Conservation (phyloP, 1,140 invertebrate genomes). For the Pararge aegeria region DNA sequence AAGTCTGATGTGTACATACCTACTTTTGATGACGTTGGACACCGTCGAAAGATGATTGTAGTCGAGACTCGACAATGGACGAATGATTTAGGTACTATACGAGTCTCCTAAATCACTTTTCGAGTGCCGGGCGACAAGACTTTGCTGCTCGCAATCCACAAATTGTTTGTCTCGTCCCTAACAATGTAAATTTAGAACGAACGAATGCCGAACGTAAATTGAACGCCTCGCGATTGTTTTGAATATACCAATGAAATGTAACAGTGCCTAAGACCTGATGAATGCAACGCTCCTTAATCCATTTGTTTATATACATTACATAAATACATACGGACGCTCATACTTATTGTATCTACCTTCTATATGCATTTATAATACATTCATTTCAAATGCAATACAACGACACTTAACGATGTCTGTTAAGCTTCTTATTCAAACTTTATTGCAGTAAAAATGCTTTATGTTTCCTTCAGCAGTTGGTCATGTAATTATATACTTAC, state of each 20-base stretch:
- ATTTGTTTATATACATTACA: background rate
- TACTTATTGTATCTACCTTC: background rate
- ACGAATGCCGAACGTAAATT: constrained; percentile 72
- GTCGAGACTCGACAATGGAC: constrained; percentile 15
- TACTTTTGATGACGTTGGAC: background rate
- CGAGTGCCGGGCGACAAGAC: constrained; percentile 54
- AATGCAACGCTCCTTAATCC: constrained; percentile 27
- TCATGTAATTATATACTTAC: no score
- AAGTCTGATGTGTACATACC: background rate
- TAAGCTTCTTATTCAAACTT: background rate
- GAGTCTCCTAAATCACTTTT: constrained; percentile 27
- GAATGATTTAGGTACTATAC: constrained; percentile 14
- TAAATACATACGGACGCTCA: background rate
- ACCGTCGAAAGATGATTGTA: constrained; percentile 18
- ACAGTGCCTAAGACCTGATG: constrained; percentile 22
- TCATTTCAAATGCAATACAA: no score
- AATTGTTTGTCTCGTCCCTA: constrained; percentile 73
- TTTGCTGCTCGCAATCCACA: constrained; percentile 63
- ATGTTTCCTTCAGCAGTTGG: no score
- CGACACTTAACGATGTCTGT: background rate
- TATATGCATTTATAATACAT: background rate
- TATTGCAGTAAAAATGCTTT: no score
- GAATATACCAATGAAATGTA: constrained; percentile 58
- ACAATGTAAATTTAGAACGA: constrained; percentile 76
- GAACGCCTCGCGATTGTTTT: constrained; percentile 71